phyloP scores from a whole-genome alignment of 2,888 invertebrate genomes.

The Xanthorhoe spadicearia region DNA sequence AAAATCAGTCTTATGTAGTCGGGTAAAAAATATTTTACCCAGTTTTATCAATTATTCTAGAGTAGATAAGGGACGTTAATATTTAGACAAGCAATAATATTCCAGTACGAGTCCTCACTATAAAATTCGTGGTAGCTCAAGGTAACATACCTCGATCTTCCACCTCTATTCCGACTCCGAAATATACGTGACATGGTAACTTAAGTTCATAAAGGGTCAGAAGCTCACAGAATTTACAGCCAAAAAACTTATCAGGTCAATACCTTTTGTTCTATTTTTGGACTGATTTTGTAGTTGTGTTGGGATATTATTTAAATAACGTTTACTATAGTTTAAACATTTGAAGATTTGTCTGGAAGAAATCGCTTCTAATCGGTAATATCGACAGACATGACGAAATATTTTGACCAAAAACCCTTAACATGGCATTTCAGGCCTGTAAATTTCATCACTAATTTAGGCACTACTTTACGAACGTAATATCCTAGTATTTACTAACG shows the following conservation, averaged over 20 bases:
- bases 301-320: too few species aligned
- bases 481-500: too few species aligned
- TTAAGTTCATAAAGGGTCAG: constrained; percentile 58
- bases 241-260: constrained; percentile 47
- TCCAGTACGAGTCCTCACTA: constrained; percentile 4
- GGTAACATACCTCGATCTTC: constrained; percentile 30
- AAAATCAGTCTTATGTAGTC: too few species aligned
- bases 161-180: constrained; percentile 49
- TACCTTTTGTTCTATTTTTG: constrained; percentile 35
- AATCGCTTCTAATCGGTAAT: too few species aligned
- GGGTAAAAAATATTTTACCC: too few species aligned
- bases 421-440: too few species aligned
- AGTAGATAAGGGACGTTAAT: background rate
- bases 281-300: background rate
- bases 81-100: constrained; percentile 3
- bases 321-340: too few species aligned
- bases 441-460: too few species aligned
- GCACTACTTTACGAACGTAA: too few species aligned
- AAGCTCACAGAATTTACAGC: constrained; percentile 49
- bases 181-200: constrained; percentile 64
- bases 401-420: too few species aligned
- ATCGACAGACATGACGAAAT: too few species aligned
- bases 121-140: constrained; percentile 25
- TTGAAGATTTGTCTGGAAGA: too few species aligned
- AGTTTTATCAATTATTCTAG: background rate